Evolutionary conservation across 2,888 invertebrate genomes (phyloP).

Genomic region (Heliconius ethilla): DNA sequence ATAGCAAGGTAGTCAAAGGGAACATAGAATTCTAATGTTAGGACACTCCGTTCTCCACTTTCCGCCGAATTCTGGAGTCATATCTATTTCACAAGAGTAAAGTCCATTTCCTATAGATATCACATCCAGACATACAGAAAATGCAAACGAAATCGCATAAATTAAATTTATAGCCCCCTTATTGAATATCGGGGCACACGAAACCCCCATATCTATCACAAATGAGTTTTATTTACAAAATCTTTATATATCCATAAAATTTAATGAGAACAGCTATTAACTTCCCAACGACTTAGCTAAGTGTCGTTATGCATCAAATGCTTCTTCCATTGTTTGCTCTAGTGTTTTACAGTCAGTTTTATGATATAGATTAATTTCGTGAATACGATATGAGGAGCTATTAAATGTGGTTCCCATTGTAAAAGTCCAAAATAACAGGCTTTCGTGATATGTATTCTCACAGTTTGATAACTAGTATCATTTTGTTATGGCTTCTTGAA

Average conservation of each 20-base stretch:
- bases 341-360: constrained; percentile 42
- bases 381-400: constrained; percentile 35
- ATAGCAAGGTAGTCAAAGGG: no score
- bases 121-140: constrained; percentile 29
- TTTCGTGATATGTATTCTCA: constrained; percentile 21
- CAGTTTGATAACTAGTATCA: neutral
- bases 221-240: constrained; percentile 53
- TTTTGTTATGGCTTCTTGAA: neutral
- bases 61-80: neutral
- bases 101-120: constrained; percentile 13
- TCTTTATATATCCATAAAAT: constrained; percentile 57
- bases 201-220: constrained; percentile 40
- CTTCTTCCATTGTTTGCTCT: constrained; percentile 38
- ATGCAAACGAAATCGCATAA: constrained; percentile 38
- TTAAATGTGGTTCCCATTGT: constrained; percentile 38
- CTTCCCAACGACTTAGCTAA: constrained; percentile 47
- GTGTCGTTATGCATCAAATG: constrained; percentile 47
- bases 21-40: no score
- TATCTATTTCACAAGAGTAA: neutral
- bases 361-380: constrained; percentile 40
- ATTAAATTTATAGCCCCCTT: constrained; percentile 39
- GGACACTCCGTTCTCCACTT: neutral
- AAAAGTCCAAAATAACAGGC: constrained; percentile 5
- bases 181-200: constrained; percentile 36
- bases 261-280: constrained; percentile 54